Percentiles rank a stretch among this genome's conserved stretches.
Conservation (phyloP, 2,888 invertebrate species). For the Neoitamus cyanurus region DNA sequence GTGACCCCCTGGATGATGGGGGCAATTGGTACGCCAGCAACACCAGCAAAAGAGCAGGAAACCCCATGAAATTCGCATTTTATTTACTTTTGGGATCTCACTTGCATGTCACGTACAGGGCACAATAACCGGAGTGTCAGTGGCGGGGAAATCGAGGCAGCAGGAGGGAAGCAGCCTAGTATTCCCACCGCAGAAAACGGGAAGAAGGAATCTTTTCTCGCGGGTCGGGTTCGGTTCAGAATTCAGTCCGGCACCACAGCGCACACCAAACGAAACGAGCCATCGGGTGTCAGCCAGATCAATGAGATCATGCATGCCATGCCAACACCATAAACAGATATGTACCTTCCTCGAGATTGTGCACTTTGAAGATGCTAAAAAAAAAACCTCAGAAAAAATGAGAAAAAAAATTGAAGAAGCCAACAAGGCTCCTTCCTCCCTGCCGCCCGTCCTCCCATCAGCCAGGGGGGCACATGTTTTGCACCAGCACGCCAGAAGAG, state of each 20-base stretch:
- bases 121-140: neutral
- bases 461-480: neutral
- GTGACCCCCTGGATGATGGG: neutral
- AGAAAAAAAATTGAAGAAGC: neutral
- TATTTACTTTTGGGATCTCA: constrained; percentile 20
- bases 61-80: constrained; percentile 26
- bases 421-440: neutral
- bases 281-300: constrained; percentile 16
- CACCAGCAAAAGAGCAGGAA: neutral
- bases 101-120: constrained; percentile 20
- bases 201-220: neutral
- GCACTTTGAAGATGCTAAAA: neutral
- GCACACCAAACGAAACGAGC: neutral
- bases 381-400: neutral
- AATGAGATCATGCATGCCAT: constrained; percentile 6
- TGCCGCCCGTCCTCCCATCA: neutral
- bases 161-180: neutral
- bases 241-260: neutral
- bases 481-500: neutral
- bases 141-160: neutral
- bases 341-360: neutral
- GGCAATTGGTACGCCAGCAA: neutral
- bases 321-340: neutral
- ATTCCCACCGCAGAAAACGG: neutral
- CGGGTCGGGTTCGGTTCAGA: neutral